Conservation (phyloP, 2,797 vertebrate genomes). For the Hypotaenidia okinawae region DNA sequence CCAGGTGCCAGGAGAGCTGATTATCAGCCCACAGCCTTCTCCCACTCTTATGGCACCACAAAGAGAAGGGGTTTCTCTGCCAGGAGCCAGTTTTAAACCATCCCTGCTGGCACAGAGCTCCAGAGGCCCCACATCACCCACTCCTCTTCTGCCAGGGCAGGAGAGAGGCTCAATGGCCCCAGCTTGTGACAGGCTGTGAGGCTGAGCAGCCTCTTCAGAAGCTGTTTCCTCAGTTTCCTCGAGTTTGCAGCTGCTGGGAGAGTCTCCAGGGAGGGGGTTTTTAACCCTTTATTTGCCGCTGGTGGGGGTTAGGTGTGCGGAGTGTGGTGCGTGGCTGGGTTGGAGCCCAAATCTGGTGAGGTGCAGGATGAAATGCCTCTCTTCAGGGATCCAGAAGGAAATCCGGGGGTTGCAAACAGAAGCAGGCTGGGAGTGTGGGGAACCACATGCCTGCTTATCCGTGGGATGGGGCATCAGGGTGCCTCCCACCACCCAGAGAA, state of each 20-base stretch:
- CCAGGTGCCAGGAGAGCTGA: background rate
- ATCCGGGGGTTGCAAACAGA: background rate
- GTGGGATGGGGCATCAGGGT: background rate
- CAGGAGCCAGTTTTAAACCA: background rate
- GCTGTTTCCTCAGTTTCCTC: background rate
- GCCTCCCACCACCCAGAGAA: background rate
- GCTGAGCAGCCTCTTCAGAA: background rate
- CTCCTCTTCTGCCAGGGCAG: background rate
- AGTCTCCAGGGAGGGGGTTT: background rate
- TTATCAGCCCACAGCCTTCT: background rate
- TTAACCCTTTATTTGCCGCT: background rate
- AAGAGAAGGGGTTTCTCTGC: background rate
- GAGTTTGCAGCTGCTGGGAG: background rate
- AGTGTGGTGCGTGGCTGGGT: background rate
- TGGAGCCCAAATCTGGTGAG: background rate
- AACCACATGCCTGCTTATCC: rapidly evolving
- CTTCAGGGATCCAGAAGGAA: background rate
- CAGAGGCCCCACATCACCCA: background rate
- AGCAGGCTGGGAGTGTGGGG: background rate
- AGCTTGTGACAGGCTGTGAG: too few species aligned
- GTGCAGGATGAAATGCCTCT: rapidly evolving
- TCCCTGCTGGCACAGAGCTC: background rate
- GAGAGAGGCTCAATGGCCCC: background rate
- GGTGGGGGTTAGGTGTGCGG: background rate
- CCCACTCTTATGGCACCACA: background rate